phyloP scores from a whole-genome alignment of 1,140 invertebrate genomes.

The Cotesia typhae region DNA sequence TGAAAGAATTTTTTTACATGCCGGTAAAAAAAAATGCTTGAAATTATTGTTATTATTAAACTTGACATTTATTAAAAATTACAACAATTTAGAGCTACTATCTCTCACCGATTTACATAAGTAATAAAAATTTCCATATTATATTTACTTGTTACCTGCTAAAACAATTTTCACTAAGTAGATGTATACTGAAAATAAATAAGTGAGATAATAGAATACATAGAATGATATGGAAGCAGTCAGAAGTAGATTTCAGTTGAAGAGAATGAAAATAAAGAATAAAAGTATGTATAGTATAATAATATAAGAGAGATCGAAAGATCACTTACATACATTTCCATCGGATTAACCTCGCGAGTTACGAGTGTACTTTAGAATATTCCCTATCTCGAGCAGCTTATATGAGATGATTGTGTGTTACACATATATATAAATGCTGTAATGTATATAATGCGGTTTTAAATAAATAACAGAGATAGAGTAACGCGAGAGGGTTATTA shows the following conservation, averaged over 20 bases:
- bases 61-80: slow-evolving; percentile 5
- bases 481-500: slow-evolving; percentile 33
- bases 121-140: slow-evolving; percentile 28
- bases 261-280: neutral
- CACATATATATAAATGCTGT: neutral
- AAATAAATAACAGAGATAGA: slow-evolving; percentile 13
- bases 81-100: slow-evolving; percentile 26
- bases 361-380: slow-evolving; percentile 13
- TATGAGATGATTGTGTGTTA: no score
- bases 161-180: neutral
- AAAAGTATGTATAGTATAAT: slow-evolving; percentile 2
- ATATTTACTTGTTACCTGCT: neutral
- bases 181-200: neutral
- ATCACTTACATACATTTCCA: slow-evolving; percentile 33
- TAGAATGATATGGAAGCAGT: neutral
- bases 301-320: neutral
- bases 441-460: slow-evolving; percentile 7
- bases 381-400: neutral
- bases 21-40: no score
- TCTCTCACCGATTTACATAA: slow-evolving; percentile 18
- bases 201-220: neutral
- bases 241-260: neutral
- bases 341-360: slow-evolving; percentile 34
- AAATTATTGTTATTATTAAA: neutral
- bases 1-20: no score